These are phyloP conservation scores for Oncorhynchus kisutch DNA, from an alignment of 2,113 vertebrate species.

Conservation along the genomic window DNA sequence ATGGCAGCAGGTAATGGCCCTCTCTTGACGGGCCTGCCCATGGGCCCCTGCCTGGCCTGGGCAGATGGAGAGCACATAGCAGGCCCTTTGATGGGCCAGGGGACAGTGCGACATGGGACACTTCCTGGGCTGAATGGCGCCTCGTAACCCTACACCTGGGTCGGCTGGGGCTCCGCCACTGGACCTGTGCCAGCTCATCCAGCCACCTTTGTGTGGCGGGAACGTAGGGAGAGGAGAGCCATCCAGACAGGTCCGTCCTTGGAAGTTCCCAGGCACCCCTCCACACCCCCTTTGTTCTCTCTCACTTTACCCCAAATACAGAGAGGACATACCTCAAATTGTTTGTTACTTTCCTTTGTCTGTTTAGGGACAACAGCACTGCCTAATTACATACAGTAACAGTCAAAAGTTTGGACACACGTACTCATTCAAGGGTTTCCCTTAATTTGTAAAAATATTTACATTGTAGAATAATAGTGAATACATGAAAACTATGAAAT, in stretches of 20 bases:
- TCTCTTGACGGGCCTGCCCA: too few species aligned
- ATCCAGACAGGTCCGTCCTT: neutral
- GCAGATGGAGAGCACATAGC: slow-evolving; percentile 33
- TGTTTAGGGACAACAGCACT: neutral
- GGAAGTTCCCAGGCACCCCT: neutral
- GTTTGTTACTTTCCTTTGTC: neutral
- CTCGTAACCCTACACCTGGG: neutral
- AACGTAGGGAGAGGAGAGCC: neutral
- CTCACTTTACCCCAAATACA: neutral
- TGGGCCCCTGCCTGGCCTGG: too few species aligned
- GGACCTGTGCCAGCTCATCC: neutral
- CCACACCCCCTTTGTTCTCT: neutral
- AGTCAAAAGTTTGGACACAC: too few species aligned
- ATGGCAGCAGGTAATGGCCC: too few species aligned
- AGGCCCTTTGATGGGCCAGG: slow-evolving; percentile 40
- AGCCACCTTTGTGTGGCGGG: neutral
- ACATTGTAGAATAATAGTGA: too few species aligned
- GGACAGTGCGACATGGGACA: slow-evolving; percentile 41
- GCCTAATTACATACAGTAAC: too few species aligned
- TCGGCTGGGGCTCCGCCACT: neutral
- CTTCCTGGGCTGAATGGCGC: slow-evolving; percentile 1
- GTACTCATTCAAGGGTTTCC: too few species aligned
- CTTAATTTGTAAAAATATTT: too few species aligned
- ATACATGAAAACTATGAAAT: too few species aligned
- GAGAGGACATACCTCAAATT: too few species aligned